Percentiles rank a stretch among this genome's conserved stretches.
Evolutionary conservation across 2,888 invertebrate species (phyloP).

Genomic region (Sabatieria punctata): DNA sequence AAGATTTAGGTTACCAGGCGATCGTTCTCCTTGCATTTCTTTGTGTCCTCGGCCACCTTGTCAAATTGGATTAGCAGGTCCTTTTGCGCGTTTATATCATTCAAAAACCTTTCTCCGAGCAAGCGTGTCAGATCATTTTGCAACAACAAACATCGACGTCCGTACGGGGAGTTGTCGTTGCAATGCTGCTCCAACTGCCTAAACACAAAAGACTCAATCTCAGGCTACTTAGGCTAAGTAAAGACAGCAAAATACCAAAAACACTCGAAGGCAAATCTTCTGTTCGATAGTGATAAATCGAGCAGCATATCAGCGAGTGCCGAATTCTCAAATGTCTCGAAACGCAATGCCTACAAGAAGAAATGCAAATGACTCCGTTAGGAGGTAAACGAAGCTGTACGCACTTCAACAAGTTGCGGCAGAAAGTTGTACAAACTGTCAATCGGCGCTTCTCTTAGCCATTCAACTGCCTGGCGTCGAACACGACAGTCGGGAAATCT

Average conservation of each 20-base stretch:
- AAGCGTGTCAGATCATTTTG: slow-evolving; percentile 51
- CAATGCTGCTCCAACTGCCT: slow-evolving; percentile 2
- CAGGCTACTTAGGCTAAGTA: too few species aligned
- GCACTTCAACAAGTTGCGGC: slow-evolving; percentile 67
- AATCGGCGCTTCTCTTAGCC: slow-evolving; percentile 58
- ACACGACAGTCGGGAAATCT: slow-evolving; percentile 83
- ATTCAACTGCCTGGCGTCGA: slow-evolving; percentile 60
- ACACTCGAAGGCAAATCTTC: slow-evolving; percentile 77
- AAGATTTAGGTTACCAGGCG: slow-evolving; percentile 57
- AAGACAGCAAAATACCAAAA: slow-evolving; percentile 56
- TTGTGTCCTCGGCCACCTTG: slow-evolving; percentile 39
- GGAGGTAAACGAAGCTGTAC: not conserved
- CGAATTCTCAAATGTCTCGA: slow-evolving; percentile 70
- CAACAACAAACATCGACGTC: slow-evolving; percentile 59
- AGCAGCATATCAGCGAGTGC: slow-evolving; percentile 62
- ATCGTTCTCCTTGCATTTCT: slow-evolving; percentile 65
- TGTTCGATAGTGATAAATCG: slow-evolving; percentile 62
- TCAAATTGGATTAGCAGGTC: slow-evolving; percentile 13
- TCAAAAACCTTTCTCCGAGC: slow-evolving; percentile 9
- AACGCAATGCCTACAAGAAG: slow-evolving; percentile 41
- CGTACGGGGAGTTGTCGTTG: slow-evolving; percentile 20
- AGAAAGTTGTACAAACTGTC: slow-evolving; percentile 77
- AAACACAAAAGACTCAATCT: too few species aligned
- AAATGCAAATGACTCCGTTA: slow-evolving; percentile 2
- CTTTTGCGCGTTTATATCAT: too few species aligned